Evolutionary conservation across 1,140 invertebrate genomes (phyloP).

Genomic region (Camponotus pennsylvanicus): DNA sequence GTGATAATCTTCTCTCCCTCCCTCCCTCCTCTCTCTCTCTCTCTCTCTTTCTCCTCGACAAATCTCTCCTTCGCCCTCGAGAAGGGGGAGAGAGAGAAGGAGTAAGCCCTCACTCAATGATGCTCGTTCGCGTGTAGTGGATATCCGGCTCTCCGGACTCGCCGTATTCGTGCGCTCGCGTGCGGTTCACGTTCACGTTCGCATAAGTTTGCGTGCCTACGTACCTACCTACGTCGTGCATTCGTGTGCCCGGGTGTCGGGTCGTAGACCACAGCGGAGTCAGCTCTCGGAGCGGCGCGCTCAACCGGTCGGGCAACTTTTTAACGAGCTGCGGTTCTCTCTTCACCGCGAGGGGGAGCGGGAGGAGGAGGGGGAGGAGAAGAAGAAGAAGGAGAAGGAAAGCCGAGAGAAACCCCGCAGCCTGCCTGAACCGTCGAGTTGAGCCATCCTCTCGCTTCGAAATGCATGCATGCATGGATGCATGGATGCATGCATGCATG

Average conservation of each 20-base stretch:
- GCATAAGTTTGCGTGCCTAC: conserved; percentile 53
- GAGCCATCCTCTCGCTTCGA: conserved; percentile 81
- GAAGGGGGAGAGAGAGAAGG: conserved; percentile 50
- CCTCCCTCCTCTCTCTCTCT: not conserved
- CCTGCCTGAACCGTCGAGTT: conserved; percentile 76
- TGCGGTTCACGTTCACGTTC: conserved; percentile 64
- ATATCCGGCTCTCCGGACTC: conserved; percentile 69
- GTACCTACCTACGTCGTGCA: conserved; percentile 27
- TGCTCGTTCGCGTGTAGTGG: conserved; percentile 77
- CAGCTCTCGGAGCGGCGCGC: conserved; percentile 77
- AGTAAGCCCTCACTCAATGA: conserved; percentile 70
- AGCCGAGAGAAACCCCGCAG: conserved; percentile 61
- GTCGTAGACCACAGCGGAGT: conserved; percentile 85
- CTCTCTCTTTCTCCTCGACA: not conserved
- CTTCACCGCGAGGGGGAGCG: conserved; percentile 75
- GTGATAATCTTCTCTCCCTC: conserved; percentile 40
- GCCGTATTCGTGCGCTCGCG: conserved; percentile 3
- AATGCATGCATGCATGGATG: conserved; percentile 56
- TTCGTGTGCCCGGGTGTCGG: conserved; percentile 83
- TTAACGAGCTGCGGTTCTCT: conserved; percentile 85
- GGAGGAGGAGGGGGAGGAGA: conserved; percentile 26
- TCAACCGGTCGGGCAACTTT: conserved; percentile 86
- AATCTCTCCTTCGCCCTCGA: not conserved
- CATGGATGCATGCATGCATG: conserved; percentile 73
- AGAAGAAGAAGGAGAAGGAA: not conserved